Base-by-base conservation (phyloP, 2,888 invertebrate genomes). In the Philopedon plagiatum region DNA sequence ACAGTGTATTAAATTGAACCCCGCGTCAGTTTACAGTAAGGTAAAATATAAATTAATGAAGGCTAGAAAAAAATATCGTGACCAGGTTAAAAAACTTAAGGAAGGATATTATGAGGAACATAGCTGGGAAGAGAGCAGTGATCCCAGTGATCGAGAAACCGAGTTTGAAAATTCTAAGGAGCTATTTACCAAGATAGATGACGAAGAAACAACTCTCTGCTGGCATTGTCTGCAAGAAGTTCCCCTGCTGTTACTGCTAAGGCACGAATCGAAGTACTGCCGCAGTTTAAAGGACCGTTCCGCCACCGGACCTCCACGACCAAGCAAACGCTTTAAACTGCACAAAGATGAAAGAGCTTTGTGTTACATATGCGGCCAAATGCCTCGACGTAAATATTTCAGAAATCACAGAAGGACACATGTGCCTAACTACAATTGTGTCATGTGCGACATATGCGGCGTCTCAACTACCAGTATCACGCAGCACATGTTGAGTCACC, bases 401-500 rank as follows among this genome's bases (percentile, higher is more conserved):
- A 44, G 26, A 8, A 26, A 5, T 1, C 60, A 60, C 26, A 60
- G 23, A 44, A 41, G 21, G 2, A 41, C 5, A 9, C 60, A 44
- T 19, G 23, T 2, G n/a, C 46, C 21, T 23, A 19, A 21, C 11
- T 11, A 21, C 18, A 46, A 46, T 2, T 0, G 21, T 11, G 21
- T 23, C 2, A 61, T 66, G 8, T 61, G 65, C 8, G 62, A 65
- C 26, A 51, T 66, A 1, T 75, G 73, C 46, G 67, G 71, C n/a
- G 39, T 60, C 8, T 68, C 65, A 11, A 66, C 63, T 9, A 69
- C 83, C 2, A 83, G 83, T 0, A 78, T 85, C 0, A 83, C 83
- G 1, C 84, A 82, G 0, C 73, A 83, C 82, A 63, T 77, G 83
- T 7, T 83, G 82, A 1, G 78, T 11, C 67, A 69, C 23, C 39